These are phyloP conservation scores for human DNA, from an alignment of 2,113 vertebrate species.

Conservation along the genomic window DNA sequence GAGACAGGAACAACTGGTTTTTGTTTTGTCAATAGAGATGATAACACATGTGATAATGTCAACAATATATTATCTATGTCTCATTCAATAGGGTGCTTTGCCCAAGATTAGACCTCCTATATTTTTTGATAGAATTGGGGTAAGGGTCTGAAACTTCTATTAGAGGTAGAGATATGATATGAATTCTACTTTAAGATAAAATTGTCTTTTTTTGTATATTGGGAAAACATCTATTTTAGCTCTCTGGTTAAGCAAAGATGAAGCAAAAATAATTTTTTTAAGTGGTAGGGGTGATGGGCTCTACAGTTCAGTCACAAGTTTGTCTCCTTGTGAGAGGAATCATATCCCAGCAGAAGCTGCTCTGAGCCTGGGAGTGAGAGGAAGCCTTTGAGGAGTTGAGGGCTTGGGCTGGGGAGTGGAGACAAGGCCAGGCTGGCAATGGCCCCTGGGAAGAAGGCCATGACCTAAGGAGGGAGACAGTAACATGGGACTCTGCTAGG, in stretches of 20 bases:
- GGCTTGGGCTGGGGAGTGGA: background rate
- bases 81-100: background rate
- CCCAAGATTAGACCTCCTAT: background rate
- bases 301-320: background rate
- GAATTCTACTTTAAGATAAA: conserved; percentile 29
- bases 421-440: background rate
- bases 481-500: background rate
- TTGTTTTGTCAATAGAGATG: background rate
- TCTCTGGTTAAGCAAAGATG: background rate
- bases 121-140: background rate
- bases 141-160: background rate
- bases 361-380: background rate
- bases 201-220: background rate
- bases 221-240: background rate
- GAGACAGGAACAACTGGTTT: background rate
- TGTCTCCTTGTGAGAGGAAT: background rate
- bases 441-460: background rate
- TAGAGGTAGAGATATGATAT: background rate
- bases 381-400: background rate
- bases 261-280: background rate
- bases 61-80: background rate
- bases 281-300: background rate
- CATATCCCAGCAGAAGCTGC: background rate
- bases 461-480: background rate
- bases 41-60: background rate